Conservation (phyloP, 2,797 vertebrate genomes). For the Emydoidea blandingii region DNA sequence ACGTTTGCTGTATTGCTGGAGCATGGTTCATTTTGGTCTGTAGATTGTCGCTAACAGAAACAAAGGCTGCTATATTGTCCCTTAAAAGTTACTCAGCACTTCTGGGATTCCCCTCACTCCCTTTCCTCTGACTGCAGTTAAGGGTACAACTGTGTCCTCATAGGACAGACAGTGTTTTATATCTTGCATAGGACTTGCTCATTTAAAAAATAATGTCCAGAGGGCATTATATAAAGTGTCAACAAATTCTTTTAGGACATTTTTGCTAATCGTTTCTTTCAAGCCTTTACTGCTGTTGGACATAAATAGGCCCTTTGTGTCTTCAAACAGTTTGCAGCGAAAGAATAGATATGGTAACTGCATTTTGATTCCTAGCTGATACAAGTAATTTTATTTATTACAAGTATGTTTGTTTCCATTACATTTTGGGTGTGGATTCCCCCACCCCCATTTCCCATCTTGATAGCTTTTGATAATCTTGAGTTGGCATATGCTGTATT, state of each 20-base stretch:
- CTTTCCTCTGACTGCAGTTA: neutral
- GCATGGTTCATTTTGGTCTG: neutral
- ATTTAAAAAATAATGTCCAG: neutral
- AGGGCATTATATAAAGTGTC: neutral
- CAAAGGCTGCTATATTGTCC: neutral
- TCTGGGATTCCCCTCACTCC: conserved; percentile 14
- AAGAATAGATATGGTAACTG: neutral
- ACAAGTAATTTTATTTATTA: neutral
- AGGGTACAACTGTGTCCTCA: neutral
- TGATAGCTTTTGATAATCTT: fast-evolving
- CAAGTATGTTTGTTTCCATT: neutral
- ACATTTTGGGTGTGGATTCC: neutral
- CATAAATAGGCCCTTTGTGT: neutral
- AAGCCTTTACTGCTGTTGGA: neutral
- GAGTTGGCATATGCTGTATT: fast-evolving
- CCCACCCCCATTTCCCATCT: neutral
- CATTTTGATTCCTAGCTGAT: neutral
- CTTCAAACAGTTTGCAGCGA: neutral
- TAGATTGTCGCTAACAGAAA: conserved; percentile 27
- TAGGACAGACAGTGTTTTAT: neutral
- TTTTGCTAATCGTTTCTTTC: fast-evolving
- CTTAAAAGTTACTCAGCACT: conserved; percentile 17
- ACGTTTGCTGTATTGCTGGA: conserved; percentile 31
- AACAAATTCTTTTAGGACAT: conserved; percentile 34
- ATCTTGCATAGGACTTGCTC: conserved; percentile 2